These are phyloP conservation scores for Cranoglanis bouderius DNA, from an alignment of 2,113 vertebrate species.

Conservation along the genomic window DNA sequence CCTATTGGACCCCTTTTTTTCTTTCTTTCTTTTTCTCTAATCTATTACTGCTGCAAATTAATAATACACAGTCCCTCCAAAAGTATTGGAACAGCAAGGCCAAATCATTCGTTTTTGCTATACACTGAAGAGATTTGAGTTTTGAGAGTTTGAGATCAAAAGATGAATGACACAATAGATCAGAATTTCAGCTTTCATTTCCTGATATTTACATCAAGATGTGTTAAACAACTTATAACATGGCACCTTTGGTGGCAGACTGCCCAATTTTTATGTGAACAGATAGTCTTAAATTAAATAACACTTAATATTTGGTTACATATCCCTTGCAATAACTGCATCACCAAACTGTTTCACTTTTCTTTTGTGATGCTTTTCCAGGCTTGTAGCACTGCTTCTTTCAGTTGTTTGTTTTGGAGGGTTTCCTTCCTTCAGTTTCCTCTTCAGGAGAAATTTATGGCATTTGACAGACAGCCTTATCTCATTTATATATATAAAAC, in stretches of 20 bases:
- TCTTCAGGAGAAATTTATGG: background rate
- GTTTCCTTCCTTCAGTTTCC: background rate
- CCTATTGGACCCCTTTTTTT: background rate
- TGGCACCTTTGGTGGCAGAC: background rate
- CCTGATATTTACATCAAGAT: background rate
- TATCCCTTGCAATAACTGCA: background rate
- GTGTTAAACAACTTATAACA: background rate
- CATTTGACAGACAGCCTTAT: no score
- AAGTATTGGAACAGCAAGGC: background rate
- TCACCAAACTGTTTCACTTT: background rate
- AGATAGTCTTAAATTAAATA: background rate
- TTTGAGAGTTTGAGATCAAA: constrained; percentile 1
- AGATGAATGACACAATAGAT: background rate
- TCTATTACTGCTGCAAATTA: background rate
- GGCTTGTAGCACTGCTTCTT: background rate
- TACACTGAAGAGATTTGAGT: background rate
- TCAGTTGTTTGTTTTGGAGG: background rate
- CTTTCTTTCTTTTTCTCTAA: background rate
- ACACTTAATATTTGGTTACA: background rate
- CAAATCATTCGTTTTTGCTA: background rate
- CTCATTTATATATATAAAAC: no score
- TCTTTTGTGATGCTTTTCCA: background rate
- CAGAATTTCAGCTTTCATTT: background rate
- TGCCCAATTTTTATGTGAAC: background rate
- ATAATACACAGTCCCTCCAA: background rate